Base-by-base conservation (phyloP, 2,888 invertebrate species). In the Drosophila conformis region DNA sequence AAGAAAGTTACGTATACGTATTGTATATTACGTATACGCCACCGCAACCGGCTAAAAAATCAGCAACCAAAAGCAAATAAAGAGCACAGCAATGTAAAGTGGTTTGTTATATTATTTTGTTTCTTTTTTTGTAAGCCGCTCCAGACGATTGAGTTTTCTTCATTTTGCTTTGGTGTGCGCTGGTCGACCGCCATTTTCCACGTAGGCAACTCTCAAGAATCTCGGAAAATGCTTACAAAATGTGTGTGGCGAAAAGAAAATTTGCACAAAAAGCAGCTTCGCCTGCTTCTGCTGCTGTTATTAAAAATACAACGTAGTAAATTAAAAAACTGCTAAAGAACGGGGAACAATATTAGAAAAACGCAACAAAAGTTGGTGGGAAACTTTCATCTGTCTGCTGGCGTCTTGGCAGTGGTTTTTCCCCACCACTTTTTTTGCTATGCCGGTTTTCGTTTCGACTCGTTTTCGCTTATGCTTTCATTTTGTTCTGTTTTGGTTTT, bases 91-190 rank as follows among this genome's bases (percentile, higher is more conserved):
- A 52, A 75, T 72, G 80, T 62, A 83, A 86, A 86, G 80, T 83
- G 82, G 68, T 78, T 82, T 68, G 75, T 76, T 57, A 31, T 62
- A 42, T 78, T 67, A 27, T 15, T 52, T 52, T 35, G 7, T 2
- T 25, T 15, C 1, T 8, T 25, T 15, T 21, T 36, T 54, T 67
- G 77, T 57, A 57, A 68, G 69, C 58, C 53, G 51, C 76, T 56
- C 59, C 70, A 83, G 83, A 82, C 82, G 87, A 82, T 82, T 87
- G 87, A 86, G 83, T 86, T 82, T 82, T 86, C 87, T 83, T 80
- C 81, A 80, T 80, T 83, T 80, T 76, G 68, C 63, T 67, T 82
- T 33, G 31, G 56, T 58, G 59, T 38, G 21, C 13, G 62, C 36
- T 73, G 82, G 78, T 73, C 62, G 69, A 62, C 81, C 83, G 74